A percentile compares a stretch with the other conserved stretches of the same genome.
Evolutionary conservation across 2,113 vertebrate genomes (phyloP).

Genomic region (Acrocephalus arundinaceus): DNA sequence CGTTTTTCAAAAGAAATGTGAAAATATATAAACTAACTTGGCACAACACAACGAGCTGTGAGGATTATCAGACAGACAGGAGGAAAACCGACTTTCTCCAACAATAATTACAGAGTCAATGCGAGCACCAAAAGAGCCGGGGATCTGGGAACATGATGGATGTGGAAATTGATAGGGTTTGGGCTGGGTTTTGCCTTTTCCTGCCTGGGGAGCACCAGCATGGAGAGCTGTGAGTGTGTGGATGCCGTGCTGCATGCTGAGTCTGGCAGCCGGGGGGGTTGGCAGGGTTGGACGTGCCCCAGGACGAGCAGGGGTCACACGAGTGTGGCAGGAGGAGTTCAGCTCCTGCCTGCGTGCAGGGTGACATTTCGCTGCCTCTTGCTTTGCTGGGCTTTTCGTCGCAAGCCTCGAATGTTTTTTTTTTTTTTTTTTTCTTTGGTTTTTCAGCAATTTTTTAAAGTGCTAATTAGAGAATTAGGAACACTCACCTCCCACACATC

Average conservation of each 20-base stretch:
- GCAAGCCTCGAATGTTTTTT: background rate
- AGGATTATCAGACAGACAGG: conserved; percentile 23
- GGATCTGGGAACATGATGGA: background rate
- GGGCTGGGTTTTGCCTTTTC: background rate
- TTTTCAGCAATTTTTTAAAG: background rate
- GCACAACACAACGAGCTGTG: conserved; percentile 3
- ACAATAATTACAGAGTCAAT: conserved; percentile 42
- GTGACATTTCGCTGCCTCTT: background rate
- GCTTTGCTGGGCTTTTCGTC: background rate
- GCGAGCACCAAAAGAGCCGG: background rate
- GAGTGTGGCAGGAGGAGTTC: background rate
- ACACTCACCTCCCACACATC: background rate
- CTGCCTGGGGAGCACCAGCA: background rate
- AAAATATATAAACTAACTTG: conserved; percentile 13
- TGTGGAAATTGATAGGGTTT: background rate
- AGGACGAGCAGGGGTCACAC: background rate
- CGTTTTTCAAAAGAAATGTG: background rate
- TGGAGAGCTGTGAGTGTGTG: background rate
- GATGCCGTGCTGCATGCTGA: background rate
- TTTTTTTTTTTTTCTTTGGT: background rate
- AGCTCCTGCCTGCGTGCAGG: background rate
- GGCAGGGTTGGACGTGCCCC: background rate
- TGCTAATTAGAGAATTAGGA: conserved; percentile 53
- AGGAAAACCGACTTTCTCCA: background rate
- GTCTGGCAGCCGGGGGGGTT: background rate